These are phyloP conservation scores for Tor tambroides DNA, from an alignment of 2,113 vertebrate species.

Conservation along the genomic window DNA sequence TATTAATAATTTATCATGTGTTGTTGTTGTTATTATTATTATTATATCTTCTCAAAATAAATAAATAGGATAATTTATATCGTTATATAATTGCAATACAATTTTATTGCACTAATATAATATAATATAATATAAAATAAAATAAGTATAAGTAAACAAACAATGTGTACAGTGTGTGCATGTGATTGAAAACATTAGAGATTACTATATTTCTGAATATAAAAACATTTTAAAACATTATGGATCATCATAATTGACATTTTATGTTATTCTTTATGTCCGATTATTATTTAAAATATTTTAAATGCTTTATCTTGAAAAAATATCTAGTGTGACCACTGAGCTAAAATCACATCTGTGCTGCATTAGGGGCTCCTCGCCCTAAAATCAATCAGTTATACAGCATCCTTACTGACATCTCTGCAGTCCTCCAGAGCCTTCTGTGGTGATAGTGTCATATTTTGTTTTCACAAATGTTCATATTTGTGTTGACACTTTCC, in stretches of 20 bases:
- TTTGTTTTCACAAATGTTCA: slow-evolving; percentile 30
- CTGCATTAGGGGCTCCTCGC: not conserved
- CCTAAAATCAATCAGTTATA: slow-evolving; percentile 28
- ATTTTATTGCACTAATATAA: too few species aligned
- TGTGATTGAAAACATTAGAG: not conserved
- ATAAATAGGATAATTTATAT: too few species aligned
- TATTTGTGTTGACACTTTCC: slow-evolving; percentile 22
- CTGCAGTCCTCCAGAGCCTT: slow-evolving; percentile 10
- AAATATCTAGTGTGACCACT: not conserved
- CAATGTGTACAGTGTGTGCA: not conserved
- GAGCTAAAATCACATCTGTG: slow-evolving; percentile 25
- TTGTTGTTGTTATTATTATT: too few species aligned
- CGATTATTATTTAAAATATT: not conserved
- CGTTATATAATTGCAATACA: too few species aligned
- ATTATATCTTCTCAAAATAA: too few species aligned
- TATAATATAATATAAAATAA: too few species aligned
- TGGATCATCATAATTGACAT: not conserved
- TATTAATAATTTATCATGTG: too few species aligned
- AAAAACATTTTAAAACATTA: not conserved
- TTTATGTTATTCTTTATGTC: not conserved
- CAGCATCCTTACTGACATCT: slow-evolving; percentile 7
- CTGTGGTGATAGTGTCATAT: slow-evolving; percentile 14
- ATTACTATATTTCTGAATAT: not conserved
- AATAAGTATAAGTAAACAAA: not conserved
- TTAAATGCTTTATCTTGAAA: not conserved